Conservation (phyloP, 1,140 invertebrate genomes). For the Pachypeltis micranthus region DNA sequence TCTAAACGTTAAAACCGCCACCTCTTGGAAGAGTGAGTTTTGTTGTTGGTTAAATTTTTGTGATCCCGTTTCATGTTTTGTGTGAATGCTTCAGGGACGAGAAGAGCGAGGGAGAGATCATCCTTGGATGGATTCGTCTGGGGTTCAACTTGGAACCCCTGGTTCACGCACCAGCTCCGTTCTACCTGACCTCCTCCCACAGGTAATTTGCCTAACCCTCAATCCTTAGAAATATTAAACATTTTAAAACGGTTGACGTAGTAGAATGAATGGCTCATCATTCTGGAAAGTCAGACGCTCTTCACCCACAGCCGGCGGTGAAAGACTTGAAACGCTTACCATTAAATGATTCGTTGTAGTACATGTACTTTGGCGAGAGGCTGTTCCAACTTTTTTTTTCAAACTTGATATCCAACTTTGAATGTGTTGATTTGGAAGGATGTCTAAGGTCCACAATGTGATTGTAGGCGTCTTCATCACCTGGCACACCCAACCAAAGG, state of each 20-base stretch:
- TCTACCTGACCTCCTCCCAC: slow-evolving; percentile 83
- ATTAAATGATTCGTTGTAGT: too few species aligned
- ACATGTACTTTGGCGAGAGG: too few species aligned
- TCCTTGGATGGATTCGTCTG: slow-evolving; percentile 44
- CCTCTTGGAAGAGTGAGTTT: too few species aligned
- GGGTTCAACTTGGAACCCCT: slow-evolving; percentile 34
- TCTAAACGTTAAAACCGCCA: too few species aligned
- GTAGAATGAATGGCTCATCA: too few species aligned
- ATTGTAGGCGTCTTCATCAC: slow-evolving; percentile 55
- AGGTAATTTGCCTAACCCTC: slow-evolving; percentile 33
- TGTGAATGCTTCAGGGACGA: slow-evolving; percentile 46
- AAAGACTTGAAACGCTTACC: too few species aligned
- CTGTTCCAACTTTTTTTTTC: slow-evolving; percentile 19
- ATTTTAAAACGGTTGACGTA: too few species aligned
- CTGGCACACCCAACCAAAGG: slow-evolving; percentile 62
- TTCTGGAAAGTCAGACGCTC: too few species aligned
- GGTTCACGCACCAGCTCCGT: slow-evolving; percentile 71
- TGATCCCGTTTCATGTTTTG: too few species aligned
- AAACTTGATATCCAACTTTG: background rate
- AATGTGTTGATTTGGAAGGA: slow-evolving; percentile 3
- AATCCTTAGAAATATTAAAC: too few species aligned
- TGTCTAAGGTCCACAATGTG: background rate
- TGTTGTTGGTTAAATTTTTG: too few species aligned
- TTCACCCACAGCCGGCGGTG: too few species aligned
- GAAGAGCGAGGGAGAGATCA: slow-evolving; percentile 46